Base-by-base conservation (phyloP, 2,888 invertebrate genomes). In the Limnephilus auricula region DNA sequence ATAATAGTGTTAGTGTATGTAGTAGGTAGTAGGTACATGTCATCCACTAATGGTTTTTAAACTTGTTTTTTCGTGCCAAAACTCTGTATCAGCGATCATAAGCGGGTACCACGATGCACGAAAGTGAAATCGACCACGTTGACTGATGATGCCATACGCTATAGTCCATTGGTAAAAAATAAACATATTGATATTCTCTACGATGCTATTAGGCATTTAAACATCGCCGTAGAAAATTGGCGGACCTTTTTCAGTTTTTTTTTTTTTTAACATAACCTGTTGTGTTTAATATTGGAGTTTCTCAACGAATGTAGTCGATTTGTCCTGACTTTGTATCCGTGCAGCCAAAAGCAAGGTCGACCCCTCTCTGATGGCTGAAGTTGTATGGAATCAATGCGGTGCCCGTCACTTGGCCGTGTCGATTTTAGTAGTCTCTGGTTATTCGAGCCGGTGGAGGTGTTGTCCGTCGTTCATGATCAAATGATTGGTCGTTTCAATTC, bases 111-210 rank as follows among this genome's bases (percentile, higher is more conserved):
- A 83, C 83, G 34, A 32, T 83, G 32, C 31, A 80, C 32, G 90
- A 90, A 90, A 90, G 90, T 90, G 90, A 90, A 90, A 90, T 85
- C 90, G 85, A 37, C 85, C 37, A 65, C 78, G 45, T 40, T 83
- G 34, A 50, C 4, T 85, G 78, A 90, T 90, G 90, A 90, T 40
- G 79, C 85, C 90, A 90, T 90, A 34, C 37, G 1, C 79, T 85
- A 79, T 88, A 78, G 65, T 30, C 65, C 83, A 79, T 65, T 65
- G 65, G 25, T 90, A 85, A 90, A 65, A 65, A 65, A 65, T 65
- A 65, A n/a, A 65, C 65, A 25, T 65, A 65, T 65, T 65, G 25
- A 65, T 65, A 65, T 65, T 65, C 25, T 45, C 13, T 86, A 88
- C 79, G 87, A 30, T 45, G 25, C 34, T 34, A 34, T 84, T 30